These are phyloP conservation scores for Falco berigora DNA, from an alignment of 2,797 vertebrate species.

Conservation along the genomic window DNA sequence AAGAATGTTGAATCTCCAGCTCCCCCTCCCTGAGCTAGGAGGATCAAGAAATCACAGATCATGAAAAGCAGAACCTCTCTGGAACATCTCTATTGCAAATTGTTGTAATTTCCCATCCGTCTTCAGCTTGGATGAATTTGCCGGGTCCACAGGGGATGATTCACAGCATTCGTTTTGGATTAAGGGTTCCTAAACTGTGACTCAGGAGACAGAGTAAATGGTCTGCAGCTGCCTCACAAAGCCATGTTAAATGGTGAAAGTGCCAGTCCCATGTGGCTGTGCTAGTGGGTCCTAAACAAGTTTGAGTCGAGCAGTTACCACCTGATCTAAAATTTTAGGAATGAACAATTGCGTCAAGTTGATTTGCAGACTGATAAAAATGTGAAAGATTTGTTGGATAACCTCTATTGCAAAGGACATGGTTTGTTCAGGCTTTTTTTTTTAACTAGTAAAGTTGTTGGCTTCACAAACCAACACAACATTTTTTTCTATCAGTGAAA, in stretches of 20 bases:
- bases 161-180: constrained; percentile 31
- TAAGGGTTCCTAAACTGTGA: constrained; percentile 29
- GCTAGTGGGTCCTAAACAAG: neutral
- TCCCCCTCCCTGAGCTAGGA: neutral
- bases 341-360: neutral
- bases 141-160: neutral
- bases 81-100: constrained; percentile 23
- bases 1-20: neutral
- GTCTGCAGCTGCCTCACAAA: constrained; percentile 14
- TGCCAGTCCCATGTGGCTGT: neutral
- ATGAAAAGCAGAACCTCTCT: neutral
- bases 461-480: neutral
- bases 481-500: neutral
- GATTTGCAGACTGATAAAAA: neutral
- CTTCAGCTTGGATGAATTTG: constrained; percentile 1
- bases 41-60: neutral
- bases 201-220: constrained; percentile 19
- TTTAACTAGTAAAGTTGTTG: neutral
- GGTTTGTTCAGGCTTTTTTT: neutral
- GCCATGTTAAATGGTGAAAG: neutral
- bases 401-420: neutral
- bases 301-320: neutral
- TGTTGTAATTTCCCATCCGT: constrained; percentile 35
- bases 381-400: neutral
- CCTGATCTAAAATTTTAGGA: neutral